A percentile compares a stretch with the other conserved stretches of the same genome.
phyloP scores from a whole-genome alignment of 2,113 vertebrate genomes.

The Aix galericulata region DNA sequence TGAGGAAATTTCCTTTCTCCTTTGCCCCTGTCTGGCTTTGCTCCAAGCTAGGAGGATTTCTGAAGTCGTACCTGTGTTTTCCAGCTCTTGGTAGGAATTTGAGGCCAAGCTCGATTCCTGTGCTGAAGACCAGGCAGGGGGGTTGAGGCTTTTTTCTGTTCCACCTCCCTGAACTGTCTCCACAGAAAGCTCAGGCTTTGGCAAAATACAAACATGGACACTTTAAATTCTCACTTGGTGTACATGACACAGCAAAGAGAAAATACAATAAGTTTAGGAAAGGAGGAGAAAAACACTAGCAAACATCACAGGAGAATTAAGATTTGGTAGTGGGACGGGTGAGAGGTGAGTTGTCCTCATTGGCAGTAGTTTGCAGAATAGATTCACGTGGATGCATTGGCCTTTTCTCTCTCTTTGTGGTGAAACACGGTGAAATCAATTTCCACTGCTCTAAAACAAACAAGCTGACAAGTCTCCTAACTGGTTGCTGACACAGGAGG shows the following conservation, averaged over 20 bases:
- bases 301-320: neutral
- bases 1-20: neutral
- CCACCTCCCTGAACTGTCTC: no score
- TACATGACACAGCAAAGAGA: neutral
- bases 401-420: neutral
- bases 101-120: fast-evolving
- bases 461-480: no score
- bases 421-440: neutral
- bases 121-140: neutral
- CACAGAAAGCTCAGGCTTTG: neutral
- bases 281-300: neutral
- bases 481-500: neutral
- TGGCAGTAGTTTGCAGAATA: neutral
- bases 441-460: neutral
- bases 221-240: neutral
- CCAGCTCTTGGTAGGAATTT: neutral
- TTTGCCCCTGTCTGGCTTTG: neutral
- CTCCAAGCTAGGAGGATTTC: neutral
- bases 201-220: no score
- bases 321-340: neutral
- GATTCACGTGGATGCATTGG: fast-evolving
- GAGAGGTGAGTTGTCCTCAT: neutral
- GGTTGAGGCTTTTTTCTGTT: neutral
- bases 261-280: neutral
- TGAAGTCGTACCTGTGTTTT: neutral